A percentile compares a stretch with the other conserved stretches of the same genome.
Evolutionary conservation across 2,797 vertebrate genomes (phyloP).

Genomic region (Pantherophis vulpinus): DNA sequence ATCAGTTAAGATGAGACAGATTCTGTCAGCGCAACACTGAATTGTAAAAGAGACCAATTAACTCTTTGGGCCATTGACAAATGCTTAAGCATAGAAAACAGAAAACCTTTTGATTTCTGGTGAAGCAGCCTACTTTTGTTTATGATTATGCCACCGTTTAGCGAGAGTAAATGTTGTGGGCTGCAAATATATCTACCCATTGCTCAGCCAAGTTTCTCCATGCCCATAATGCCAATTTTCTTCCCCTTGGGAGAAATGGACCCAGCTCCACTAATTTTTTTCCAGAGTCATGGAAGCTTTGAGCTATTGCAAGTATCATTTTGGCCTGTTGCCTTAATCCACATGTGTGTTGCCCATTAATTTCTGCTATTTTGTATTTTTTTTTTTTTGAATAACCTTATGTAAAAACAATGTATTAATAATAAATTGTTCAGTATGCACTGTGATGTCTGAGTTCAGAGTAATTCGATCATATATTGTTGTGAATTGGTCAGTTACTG

Average conservation of each 20-base stretch:
- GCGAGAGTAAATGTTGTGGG: not conserved
- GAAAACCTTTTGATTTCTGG: not conserved
- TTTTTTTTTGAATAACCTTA: not conserved
- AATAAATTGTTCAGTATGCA: constrained; percentile 4
- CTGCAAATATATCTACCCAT: not conserved
- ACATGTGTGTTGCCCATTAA: not conserved
- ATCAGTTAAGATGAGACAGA: not conserved
- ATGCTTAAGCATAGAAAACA: not conserved
- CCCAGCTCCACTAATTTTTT: not conserved
- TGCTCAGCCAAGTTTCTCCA: not conserved
- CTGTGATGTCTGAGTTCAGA: not conserved
- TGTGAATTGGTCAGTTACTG: not conserved
- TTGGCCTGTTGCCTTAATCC: constrained; percentile 15
- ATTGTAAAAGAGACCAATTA: not conserved
- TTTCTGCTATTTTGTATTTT: not conserved
- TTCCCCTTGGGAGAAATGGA: not conserved
- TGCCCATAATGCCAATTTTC: not conserved
- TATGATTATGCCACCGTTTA: not conserved
- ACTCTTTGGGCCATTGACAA: not conserved
- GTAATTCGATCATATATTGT: not conserved
- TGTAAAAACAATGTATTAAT: constrained; percentile 5
- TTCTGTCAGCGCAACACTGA: not conserved
- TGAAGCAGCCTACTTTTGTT: not conserved
- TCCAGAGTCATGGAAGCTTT: not conserved
- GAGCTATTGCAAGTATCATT: not conserved